phyloP scores from a whole-genome alignment of 2,888 invertebrate genomes.

The Sarcophaga variegata region DNA sequence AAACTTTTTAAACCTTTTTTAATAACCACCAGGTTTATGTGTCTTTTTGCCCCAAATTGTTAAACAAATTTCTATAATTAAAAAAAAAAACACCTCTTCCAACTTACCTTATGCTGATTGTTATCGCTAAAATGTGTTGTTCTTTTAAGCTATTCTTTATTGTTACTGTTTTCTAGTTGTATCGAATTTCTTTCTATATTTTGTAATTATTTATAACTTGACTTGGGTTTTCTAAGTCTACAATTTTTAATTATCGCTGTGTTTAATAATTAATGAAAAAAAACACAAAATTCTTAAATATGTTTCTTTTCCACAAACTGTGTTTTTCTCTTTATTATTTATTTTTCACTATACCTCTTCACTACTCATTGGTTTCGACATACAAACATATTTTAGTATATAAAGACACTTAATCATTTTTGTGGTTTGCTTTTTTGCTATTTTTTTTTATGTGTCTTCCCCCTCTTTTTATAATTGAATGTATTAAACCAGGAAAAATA shows the following conservation, averaged over 20 bases:
- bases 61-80: no score
- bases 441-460: slow-evolving; percentile 43
- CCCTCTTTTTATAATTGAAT: slow-evolving; percentile 19
- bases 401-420: slow-evolving; percentile 44
- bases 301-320: slow-evolving; percentile 21
- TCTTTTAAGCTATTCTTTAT: neutral
- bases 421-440: slow-evolving; percentile 39
- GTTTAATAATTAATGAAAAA: no score
- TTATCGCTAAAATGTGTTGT: slow-evolving; percentile 25
- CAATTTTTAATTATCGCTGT: neutral
- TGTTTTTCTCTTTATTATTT: slow-evolving; percentile 10
- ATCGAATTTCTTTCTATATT: neutral
- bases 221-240: slow-evolving; percentile 17
- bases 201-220: slow-evolving; percentile 8
- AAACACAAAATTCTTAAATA: neutral
- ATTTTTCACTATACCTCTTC: slow-evolving; percentile 29
- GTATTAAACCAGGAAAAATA: slow-evolving; percentile 9
- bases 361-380: neutral
- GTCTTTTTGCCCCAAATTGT: slow-evolving; percentile 7
- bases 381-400: slow-evolving; percentile 23
- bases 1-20: slow-evolving; percentile 29
- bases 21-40: slow-evolving; percentile 11
- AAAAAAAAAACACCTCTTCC: no score
- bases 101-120: slow-evolving; percentile 5
- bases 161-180: slow-evolving; percentile 1